These are phyloP conservation scores for Eristalis tenax DNA, from an alignment of 2,888 invertebrate genomes.

Conservation along the genomic window DNA sequence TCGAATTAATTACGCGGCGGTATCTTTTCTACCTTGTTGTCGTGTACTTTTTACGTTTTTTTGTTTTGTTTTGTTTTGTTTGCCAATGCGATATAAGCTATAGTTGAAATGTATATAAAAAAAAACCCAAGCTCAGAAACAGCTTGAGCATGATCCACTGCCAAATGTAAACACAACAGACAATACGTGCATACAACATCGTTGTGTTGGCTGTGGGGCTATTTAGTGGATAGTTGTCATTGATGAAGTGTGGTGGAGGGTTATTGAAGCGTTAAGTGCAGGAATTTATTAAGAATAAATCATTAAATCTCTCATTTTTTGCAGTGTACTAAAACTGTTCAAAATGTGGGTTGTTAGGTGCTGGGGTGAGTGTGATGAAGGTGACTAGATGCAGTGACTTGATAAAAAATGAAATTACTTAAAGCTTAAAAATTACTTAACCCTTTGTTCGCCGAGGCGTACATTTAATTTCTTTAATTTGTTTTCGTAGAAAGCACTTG, in stretches of 20 bases:
- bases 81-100: conserved; percentile 36
- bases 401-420: no score
- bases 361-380: no score
- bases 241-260: background rate
- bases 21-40: conserved; percentile 48
- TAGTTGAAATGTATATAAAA: conserved; percentile 48
- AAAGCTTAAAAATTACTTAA: no score
- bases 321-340: no score
- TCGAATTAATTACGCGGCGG: conserved; percentile 66
- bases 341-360: background rate
- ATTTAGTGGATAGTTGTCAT: background rate
- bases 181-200: conserved; percentile 10
- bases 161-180: background rate
- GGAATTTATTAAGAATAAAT: conserved; percentile 29
- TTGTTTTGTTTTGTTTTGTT: background rate
- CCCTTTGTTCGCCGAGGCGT: no score
- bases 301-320: background rate
- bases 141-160: conserved; percentile 25
- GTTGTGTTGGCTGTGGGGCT: conserved; percentile 9
- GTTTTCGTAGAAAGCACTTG: no score
- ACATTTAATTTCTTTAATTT: no score
- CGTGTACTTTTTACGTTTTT: background rate
- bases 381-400: no score
- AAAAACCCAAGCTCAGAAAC: conserved; percentile 4
- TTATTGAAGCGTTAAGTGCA: conserved; percentile 64